Evolutionary conservation across 2,888 invertebrate species (phyloP), one percentile per base, ranked within the genome.

Genomic region (Scotopteryx bipunctaria): DNA sequence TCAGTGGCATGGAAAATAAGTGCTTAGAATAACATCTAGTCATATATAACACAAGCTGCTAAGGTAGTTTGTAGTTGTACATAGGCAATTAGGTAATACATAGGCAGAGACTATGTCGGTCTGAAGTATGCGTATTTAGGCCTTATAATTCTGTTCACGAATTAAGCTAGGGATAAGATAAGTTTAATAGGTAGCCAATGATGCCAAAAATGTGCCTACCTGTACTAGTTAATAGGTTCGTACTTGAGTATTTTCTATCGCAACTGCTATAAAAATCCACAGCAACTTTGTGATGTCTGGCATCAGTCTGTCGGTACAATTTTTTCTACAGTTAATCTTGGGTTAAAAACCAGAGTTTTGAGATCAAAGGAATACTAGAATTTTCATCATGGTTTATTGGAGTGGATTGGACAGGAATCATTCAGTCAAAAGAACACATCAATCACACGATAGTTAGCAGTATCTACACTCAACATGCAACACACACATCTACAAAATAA

Each of bases 21-120:
- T 23, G 43, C 51, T 45, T 41, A 15, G 35, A 51, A 35, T 51
- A 51, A 32, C 40, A 37, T 19, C 31, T 14, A n/a, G 16, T n/a
- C n/a, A n/a, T n/a, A n/a, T n/a, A n/a, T n/a, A n/a, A n/a, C n/a
- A n/a, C n/a, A n/a, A n/a, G n/a, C n/a, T n/a, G n/a, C n/a, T n/a
- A n/a, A n/a, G n/a, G n/a, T n/a, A n/a, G n/a, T n/a, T n/a, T n/a
- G n/a, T n/a, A n/a, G n/a, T n/a, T n/a, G n/a, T n/a, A n/a, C n/a
- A n/a, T n/a, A n/a, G n/a, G n/a, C n/a, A n/a, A n/a, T n/a, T n/a
- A n/a, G n/a, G n/a, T n/a, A n/a, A n/a, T n/a, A n/a, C n/a, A n/a
- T n/a, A n/a, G n/a, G n/a, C n/a, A n/a, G n/a, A n/a, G n/a, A n/a
- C n/a, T n/a, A n/a, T n/a, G n/a, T n/a, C n/a, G n/a, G n/a, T n/a